A percentile compares a stretch with the other conserved stretches of the same genome.
Conservation (phyloP, 1,140 invertebrate species). For the Heliconius melpomene region DNA sequence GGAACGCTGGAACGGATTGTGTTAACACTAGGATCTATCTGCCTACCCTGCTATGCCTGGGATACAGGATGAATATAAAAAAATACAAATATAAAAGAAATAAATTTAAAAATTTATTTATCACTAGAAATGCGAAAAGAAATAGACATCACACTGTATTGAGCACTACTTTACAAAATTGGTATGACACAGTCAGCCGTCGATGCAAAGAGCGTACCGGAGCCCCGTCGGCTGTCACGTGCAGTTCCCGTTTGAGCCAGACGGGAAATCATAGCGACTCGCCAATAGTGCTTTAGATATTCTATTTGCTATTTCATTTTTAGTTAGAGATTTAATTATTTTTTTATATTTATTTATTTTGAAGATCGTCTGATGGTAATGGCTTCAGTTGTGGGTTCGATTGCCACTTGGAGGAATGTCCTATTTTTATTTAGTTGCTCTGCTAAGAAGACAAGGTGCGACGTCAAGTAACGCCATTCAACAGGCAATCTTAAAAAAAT, state of each 20-base stretch:
- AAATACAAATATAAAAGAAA: neutral
- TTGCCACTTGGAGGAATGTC: too few relatives aligned
- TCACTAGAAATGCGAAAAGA: neutral
- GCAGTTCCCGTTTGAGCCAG: neutral
- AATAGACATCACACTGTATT: constrained; percentile 4
- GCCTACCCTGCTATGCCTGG: too few relatives aligned
- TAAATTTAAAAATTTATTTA: neutral
- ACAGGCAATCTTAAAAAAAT: too few relatives aligned
- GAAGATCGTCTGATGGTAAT: neutral
- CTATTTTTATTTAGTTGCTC: too few relatives aligned
- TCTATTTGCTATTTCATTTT: neutral
- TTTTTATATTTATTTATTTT: neutral
- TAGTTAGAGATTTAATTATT: neutral
- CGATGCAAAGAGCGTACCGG: constrained; percentile 5
- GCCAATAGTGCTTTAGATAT: neutral
- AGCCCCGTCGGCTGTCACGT: neutral
- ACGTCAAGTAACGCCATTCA: too few relatives aligned
- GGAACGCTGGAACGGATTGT: too few relatives aligned
- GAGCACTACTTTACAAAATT: constrained; percentile 6
- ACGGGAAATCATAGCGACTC: constrained; percentile 12
- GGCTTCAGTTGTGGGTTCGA: too few relatives aligned
- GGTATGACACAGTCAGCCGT: neutral
- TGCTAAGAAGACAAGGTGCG: too few relatives aligned
- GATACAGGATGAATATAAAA: too few relatives aligned
- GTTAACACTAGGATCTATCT: too few relatives aligned